Conservation (phyloP, 2,888 invertebrate genomes). For the Napeogenes inachia region DNA sequence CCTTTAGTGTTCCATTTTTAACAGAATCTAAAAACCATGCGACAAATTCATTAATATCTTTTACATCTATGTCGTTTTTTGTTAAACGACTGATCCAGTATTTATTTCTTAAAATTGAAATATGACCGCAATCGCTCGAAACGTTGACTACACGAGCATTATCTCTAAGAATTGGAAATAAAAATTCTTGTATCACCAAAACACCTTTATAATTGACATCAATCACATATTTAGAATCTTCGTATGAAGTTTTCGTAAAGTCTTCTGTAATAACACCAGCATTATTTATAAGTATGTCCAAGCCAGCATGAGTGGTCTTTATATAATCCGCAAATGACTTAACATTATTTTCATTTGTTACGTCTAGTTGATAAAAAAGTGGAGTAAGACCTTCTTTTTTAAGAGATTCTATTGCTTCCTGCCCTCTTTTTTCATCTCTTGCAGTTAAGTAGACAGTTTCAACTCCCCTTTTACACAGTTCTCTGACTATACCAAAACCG, state of each 20-base stretch:
- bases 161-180: conserved; percentile 35
- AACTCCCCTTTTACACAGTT: conserved; percentile 76
- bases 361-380: conserved; percentile 38
- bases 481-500: conserved; percentile 79
- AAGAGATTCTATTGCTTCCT: conserved; percentile 71
- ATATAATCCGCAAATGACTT: conserved; percentile 34
- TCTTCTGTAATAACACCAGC: conserved; percentile 35
- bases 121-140: conserved; percentile 37
- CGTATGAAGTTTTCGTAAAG: conserved; percentile 32
- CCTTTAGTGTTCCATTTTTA: conserved; percentile 30
- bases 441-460: conserved; percentile 81
- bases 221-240: conserved; percentile 37
- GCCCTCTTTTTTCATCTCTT: conserved; percentile 72
- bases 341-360: conserved; percentile 36
- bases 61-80: conserved; percentile 28
- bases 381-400: conserved; percentile 66
- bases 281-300: conserved; percentile 43
- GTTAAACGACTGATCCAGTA: conserved; percentile 35
- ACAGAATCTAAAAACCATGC: conserved; percentile 37
- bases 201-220: conserved; percentile 37
- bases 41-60: conserved; percentile 36
- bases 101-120: conserved; percentile 35
- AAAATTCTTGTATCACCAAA: conserved; percentile 35
- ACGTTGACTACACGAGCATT: conserved; percentile 39
- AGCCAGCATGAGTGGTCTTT: conserved; percentile 36